Evolutionary conservation across 2,113 vertebrate species (phyloP).

Genomic region (Lasiurus cinereus): DNA sequence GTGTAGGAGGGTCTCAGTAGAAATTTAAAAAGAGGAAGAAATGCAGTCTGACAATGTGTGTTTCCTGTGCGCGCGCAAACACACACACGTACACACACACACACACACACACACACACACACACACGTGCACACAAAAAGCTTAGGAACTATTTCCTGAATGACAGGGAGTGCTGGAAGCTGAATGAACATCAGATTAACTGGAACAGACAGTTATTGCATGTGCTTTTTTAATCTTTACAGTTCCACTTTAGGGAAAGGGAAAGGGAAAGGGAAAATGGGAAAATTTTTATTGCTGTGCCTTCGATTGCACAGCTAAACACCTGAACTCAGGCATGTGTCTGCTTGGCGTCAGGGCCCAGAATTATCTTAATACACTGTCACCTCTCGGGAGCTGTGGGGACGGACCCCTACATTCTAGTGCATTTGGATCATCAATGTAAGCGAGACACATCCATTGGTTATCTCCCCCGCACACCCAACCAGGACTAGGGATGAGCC

Average conservation of each 20-base stretch:
- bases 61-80: not conserved
- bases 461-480: too few species aligned
- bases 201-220: slow-evolving; percentile 28
- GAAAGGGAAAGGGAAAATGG: slow-evolving; percentile 45
- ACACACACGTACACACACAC: too few species aligned
- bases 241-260: slow-evolving; percentile 54
- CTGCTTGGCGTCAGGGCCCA: not conserved
- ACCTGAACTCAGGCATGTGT: not conserved
- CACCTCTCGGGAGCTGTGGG: not conserved
- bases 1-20: not conserved
- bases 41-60: not conserved
- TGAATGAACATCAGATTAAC: slow-evolving; percentile 2
- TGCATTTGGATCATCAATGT: not conserved
- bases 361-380: not conserved
- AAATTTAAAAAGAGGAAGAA: slow-evolving; percentile 25
- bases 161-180: not conserved
- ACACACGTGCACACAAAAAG: too few species aligned
- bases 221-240: slow-evolving; percentile 40
- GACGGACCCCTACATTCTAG: not conserved
- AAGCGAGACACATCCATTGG: too few species aligned
- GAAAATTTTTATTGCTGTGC: slow-evolving; percentile 22
- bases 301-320: slow-evolving; percentile 37
- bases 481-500: too few species aligned
- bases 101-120: too few species aligned
- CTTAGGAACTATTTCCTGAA: slow-evolving; percentile 39